phyloP scores from a whole-genome alignment of 2,113 vertebrate genomes.

The Abramis brama region DNA sequence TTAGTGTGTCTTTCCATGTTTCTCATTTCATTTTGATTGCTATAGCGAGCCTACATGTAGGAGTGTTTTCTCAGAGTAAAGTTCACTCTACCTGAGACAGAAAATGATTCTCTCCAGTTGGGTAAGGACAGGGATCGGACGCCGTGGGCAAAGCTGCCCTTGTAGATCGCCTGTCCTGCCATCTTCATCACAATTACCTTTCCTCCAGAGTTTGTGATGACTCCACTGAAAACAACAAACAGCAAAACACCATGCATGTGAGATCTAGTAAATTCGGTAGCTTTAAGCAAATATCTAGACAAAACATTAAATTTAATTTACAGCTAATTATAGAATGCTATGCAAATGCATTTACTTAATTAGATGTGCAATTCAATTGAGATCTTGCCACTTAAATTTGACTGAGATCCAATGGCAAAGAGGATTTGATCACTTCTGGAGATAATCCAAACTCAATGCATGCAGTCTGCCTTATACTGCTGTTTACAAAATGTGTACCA shows the following conservation, averaged over 20 bases:
- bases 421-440: background rate
- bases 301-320: background rate
- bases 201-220: constrained; percentile 88
- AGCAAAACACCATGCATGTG: background rate
- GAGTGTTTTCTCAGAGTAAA: background rate
- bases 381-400: background rate
- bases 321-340: background rate
- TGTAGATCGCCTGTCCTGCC: constrained; percentile 87
- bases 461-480: background rate
- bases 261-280: background rate
- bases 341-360: background rate
- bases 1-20: background rate
- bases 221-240: constrained; percentile 77
- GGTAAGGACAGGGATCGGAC: constrained; percentile 89
- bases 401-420: background rate
- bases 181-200: constrained; percentile 94
- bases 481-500: background rate
- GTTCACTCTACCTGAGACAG: constrained; percentile 83
- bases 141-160: constrained; percentile 85
- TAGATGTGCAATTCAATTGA: background rate
- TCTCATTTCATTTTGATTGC: background rate
- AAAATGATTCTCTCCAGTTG: constrained; percentile 94
- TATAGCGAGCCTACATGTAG: background rate
- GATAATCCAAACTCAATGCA: background rate
- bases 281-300: background rate